Evolutionary conservation across 2,113 vertebrate species (phyloP).

Genomic region (Sclerurus mexicanus): DNA sequence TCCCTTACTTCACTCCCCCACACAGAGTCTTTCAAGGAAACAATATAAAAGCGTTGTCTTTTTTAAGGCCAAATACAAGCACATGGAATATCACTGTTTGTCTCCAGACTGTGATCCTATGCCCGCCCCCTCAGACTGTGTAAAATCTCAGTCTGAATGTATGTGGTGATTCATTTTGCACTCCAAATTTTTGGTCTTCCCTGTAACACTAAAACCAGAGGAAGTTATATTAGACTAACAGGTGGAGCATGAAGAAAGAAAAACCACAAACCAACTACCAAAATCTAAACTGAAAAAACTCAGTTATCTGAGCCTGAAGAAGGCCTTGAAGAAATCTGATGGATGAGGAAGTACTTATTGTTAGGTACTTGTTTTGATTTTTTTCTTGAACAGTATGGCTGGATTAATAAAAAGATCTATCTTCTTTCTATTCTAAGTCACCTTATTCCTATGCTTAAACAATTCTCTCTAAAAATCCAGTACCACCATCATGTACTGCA

Average conservation of each 20-base stretch:
- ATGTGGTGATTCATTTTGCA: not conserved
- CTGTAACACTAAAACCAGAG: not conserved
- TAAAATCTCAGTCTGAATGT: not conserved
- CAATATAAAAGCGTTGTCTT: not conserved
- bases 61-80: not conserved
- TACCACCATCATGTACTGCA: not conserved
- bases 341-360: not conserved
- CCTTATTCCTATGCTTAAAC: not conserved
- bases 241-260: not conserved
- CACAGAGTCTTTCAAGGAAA: not conserved
- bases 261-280: not conserved
- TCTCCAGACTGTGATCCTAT: not conserved
- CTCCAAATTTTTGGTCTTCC: not conserved
- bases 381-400: not conserved
- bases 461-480: not conserved
- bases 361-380: not conserved
- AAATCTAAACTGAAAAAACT: not conserved
- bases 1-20: not conserved
- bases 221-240: not conserved
- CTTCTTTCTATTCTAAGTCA: not conserved
- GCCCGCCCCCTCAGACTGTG: accelerated
- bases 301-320: not conserved
- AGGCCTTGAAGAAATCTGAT: not conserved
- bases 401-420: not conserved
- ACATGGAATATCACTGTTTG: not conserved